phyloP scores from a whole-genome alignment of 2,113 vertebrate genomes.

The Notarius quadriscutis region DNA sequence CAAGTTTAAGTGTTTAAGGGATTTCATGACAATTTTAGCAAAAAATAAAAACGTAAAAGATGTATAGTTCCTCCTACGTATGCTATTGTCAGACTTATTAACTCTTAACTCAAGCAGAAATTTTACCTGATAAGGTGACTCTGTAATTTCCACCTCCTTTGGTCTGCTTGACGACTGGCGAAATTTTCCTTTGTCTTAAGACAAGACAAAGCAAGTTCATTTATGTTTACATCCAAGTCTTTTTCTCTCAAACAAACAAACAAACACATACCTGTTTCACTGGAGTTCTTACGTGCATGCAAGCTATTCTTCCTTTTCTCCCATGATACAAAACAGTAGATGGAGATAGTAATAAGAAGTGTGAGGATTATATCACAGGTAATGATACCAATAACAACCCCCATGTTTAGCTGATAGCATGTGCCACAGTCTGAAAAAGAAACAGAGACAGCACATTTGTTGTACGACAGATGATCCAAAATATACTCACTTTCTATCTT shows the following conservation, averaged over 20 bases:
- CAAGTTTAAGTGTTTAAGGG: not conserved
- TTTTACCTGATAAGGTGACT: conserved; percentile 76
- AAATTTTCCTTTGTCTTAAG: conserved; percentile 43
- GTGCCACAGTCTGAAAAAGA: conserved; percentile 65
- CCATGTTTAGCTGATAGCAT: conserved; percentile 69
- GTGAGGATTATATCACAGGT: conserved; percentile 72
- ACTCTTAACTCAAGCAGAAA: not conserved
- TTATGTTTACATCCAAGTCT: not conserved
- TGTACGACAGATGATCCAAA: not conserved
- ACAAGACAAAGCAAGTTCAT: not conserved
- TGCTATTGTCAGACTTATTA: not conserved
- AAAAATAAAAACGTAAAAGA: not conserved
- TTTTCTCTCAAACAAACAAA: not conserved
- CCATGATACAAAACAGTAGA: conserved; percentile 65
- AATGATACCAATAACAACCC: conserved; percentile 64
- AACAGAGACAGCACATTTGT: not conserved
- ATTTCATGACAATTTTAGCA: not conserved
- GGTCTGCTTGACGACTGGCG: conserved; percentile 45
- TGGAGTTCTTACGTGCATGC: conserved; percentile 53
- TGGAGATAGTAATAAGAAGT: conserved; percentile 66
- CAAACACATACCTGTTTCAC: conserved; percentile 30
- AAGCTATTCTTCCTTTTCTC: conserved; percentile 57
- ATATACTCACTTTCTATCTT: not conserved
- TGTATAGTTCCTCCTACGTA: not conserved
- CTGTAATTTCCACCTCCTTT: conserved; percentile 63